Conservation (phyloP, 2,113 vertebrate species). For the Mixornis gularis region DNA sequence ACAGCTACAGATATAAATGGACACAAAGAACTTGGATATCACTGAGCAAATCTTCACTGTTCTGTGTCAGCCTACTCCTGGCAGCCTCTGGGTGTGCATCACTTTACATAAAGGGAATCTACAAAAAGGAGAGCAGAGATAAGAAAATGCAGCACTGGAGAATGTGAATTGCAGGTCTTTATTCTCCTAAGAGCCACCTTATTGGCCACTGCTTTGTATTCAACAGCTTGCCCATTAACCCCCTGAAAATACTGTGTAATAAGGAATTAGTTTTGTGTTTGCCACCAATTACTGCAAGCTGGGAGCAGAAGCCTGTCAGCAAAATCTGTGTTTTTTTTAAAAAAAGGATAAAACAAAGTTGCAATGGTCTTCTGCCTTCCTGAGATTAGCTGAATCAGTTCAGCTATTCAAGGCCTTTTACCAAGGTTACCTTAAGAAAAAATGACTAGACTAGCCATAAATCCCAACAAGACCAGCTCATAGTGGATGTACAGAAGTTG, state of each 20-base stretch:
- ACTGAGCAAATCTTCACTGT: neutral
- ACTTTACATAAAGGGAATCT: neutral
- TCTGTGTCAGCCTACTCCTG: neutral
- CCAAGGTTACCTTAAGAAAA: neutral
- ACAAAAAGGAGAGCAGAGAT: neutral
- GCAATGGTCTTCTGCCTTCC: neutral
- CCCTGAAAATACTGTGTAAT: neutral
- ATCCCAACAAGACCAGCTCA: neutral
- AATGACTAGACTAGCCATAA: rapidly evolving
- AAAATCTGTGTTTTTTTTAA: neutral
- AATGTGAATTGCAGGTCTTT: neutral
- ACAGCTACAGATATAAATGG: neutral
- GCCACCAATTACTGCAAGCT: slow-evolving; percentile 29
- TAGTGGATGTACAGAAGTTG: neutral
- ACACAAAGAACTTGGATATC: neutral
- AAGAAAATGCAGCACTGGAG: neutral
- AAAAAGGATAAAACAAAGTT: slow-evolving; percentile 13
- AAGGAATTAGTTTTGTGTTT: slow-evolving; percentile 26
- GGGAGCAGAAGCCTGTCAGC: slow-evolving; percentile 18
- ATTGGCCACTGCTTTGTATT: neutral
- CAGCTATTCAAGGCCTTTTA: neutral
- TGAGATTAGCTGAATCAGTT: neutral
- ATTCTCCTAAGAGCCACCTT: neutral
- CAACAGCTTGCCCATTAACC: neutral
- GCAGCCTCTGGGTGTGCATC: neutral